These are phyloP conservation scores for Galaxias olidus DNA, from an alignment of 2,797 vertebrate species.

Conservation along the genomic window DNA sequence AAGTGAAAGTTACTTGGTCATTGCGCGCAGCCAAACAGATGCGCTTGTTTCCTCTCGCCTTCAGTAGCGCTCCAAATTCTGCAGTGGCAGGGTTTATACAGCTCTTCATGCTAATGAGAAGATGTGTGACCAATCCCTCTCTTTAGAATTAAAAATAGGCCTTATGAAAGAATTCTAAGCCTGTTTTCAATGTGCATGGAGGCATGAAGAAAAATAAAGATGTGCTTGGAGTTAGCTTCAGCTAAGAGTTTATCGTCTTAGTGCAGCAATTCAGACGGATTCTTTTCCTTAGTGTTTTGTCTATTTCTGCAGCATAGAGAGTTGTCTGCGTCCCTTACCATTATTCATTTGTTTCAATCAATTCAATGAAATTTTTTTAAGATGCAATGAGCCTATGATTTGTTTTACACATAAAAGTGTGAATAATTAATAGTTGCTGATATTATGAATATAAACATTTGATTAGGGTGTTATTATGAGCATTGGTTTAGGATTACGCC, in stretches of 20 bases:
- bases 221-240: conserved; percentile 55
- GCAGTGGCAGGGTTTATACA: conserved; percentile 82
- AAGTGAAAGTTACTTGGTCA: conserved; percentile 72
- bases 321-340: too few species aligned
- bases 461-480: too few species aligned
- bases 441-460: too few species aligned
- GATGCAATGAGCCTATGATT: too few species aligned
- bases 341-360: too few species aligned
- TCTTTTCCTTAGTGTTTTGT: not conserved
- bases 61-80: conserved; percentile 69
- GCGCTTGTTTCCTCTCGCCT: conserved; percentile 69
- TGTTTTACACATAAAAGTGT: too few species aligned
- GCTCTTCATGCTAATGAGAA: conserved; percentile 87
- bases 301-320: too few species aligned
- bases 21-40: conserved; percentile 60
- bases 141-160: conserved; percentile 75
- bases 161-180: conserved; percentile 53
- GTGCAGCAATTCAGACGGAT: conserved; percentile 3
- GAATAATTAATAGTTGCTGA: too few species aligned
- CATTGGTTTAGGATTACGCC: too few species aligned
- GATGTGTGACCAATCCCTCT: conserved; percentile 74
- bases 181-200: conserved; percentile 63
- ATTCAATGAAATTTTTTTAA: too few species aligned
- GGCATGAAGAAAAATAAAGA: conserved; percentile 43
- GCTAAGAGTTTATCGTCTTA: conserved; percentile 52